Conservation (phyloP, 1,140 invertebrate genomes). For the Leucophenga varia region DNA sequence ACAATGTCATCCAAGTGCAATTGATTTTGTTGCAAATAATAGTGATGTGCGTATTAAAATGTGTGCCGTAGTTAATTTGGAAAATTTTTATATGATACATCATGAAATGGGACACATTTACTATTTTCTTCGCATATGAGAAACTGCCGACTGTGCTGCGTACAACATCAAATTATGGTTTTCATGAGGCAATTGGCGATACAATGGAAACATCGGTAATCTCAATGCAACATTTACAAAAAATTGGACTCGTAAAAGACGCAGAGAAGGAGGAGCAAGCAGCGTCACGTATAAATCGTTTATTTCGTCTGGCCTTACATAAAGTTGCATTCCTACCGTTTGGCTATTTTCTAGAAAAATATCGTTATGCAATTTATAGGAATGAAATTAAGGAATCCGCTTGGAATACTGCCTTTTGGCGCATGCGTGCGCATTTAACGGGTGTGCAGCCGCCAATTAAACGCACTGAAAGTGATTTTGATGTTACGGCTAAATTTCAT, state of each 20-base stretch:
- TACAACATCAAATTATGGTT: slow-evolving; percentile 72
- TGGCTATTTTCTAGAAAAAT: slow-evolving; percentile 58
- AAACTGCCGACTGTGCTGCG: slow-evolving; percentile 65
- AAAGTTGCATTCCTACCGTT: slow-evolving; percentile 63
- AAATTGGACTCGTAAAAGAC: slow-evolving; percentile 55
- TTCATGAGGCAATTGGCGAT: slow-evolving; percentile 71
- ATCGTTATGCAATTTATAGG: slow-evolving; percentile 60
- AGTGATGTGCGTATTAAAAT: slow-evolving; percentile 68
- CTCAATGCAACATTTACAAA: slow-evolving; percentile 60
- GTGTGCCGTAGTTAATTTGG: slow-evolving; percentile 67
- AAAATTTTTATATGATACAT: slow-evolving; percentile 68
- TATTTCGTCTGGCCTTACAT: slow-evolving; percentile 58
- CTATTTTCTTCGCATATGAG: slow-evolving; percentile 69
- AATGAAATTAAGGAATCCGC: slow-evolving; percentile 53
- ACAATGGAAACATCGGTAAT: slow-evolving; percentile 63
- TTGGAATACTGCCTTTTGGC: slow-evolving; percentile 62
- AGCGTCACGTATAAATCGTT: slow-evolving; percentile 41
- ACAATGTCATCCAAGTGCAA: slow-evolving; percentile 73
- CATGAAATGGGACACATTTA: slow-evolving; percentile 78
- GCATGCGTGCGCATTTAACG: slow-evolving; percentile 57
- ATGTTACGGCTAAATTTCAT: slow-evolving; percentile 65
- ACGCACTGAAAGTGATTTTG: slow-evolving; percentile 60
- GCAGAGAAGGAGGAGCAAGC: slow-evolving; percentile 12
- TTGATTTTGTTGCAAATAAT: slow-evolving; percentile 70
- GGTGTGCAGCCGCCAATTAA: slow-evolving; percentile 59